Evolutionary conservation across 2,888 invertebrate genomes (phyloP).

Genomic region (Drosophila siamana): DNA sequence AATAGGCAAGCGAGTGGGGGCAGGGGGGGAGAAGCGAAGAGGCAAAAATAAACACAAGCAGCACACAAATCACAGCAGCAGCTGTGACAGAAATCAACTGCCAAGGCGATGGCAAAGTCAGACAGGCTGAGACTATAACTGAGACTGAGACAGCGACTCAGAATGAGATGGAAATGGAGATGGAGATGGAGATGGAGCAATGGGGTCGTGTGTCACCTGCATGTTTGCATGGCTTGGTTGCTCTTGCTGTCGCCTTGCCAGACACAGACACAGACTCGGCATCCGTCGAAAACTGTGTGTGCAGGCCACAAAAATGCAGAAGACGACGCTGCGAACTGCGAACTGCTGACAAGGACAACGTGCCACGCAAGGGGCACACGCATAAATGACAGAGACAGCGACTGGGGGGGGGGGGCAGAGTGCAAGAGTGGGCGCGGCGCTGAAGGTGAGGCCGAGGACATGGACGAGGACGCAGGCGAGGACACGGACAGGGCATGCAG

Average conservation of each 20-base stretch:
- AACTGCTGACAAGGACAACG: constrained; percentile 60
- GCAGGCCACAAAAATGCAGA: constrained; percentile 66
- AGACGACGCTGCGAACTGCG: constrained; percentile 32
- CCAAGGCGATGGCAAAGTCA: constrained; percentile 64
- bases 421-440: neutral
- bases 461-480: constrained; percentile 22
- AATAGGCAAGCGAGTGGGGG: constrained; percentile 25
- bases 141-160: constrained; percentile 30
- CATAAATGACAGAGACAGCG: constrained; percentile 12
- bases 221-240: constrained; percentile 33
- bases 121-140: constrained; percentile 33
- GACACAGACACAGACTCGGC: constrained; percentile 30
- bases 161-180: constrained; percentile 9
- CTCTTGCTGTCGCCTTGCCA: constrained; percentile 39
- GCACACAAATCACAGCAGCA: constrained; percentile 71
- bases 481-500: neutral
- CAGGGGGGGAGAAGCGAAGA: too few relatives aligned
- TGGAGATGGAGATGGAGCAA: constrained; percentile 14
- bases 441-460: constrained; percentile 16
- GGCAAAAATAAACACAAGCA: neutral
- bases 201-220: constrained; percentile 49
- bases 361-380: constrained; percentile 32
- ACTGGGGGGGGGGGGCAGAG: neutral
- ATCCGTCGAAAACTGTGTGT: constrained; percentile 29
- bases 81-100: constrained; percentile 80